phyloP scores from a whole-genome alignment of 64 coral and sea anemone genomes.

The Montipora cactus region DNA sequence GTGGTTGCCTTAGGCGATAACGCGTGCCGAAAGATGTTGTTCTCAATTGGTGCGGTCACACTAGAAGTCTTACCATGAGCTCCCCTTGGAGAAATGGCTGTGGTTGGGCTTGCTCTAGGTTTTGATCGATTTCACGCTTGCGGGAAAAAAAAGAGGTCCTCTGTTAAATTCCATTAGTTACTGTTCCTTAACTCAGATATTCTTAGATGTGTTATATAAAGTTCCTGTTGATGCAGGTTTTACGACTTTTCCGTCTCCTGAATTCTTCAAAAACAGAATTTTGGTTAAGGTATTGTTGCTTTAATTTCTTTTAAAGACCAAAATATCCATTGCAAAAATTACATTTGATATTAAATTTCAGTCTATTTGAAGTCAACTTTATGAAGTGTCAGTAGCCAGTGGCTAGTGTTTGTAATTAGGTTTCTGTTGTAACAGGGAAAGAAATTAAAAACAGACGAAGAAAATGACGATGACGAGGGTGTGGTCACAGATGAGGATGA shows the following conservation, averaged over 20 bases:
- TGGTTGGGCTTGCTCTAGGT: too few relatives aligned
- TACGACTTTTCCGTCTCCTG: slow-evolving; percentile 82
- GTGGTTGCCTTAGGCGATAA: too few relatives aligned
- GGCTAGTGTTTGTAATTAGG: too few relatives aligned
- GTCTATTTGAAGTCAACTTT: too few relatives aligned
- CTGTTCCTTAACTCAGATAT: slow-evolving; percentile 12
- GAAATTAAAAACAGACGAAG: slow-evolving; percentile 85
- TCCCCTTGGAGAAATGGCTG: too few relatives aligned
- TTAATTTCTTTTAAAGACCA: neutral
- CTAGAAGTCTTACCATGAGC: too few relatives aligned
- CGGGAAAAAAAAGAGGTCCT: neutral
- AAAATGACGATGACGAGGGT: slow-evolving; percentile 60
- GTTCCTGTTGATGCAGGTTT: slow-evolving; percentile 58
- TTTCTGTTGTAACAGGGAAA: slow-evolving; percentile 74
- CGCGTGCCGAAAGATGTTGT: too few relatives aligned
- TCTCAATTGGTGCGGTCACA: too few relatives aligned
- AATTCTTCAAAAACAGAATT: slow-evolving; percentile 91
- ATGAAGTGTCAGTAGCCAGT: neutral
- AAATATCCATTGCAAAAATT: too few relatives aligned
- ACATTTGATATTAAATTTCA: too few relatives aligned
- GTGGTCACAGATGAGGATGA: slow-evolving; percentile 97
- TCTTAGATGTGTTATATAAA: slow-evolving; percentile 78
- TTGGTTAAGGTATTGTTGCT: slow-evolving; percentile 80
- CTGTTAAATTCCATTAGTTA: neutral
- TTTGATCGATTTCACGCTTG: too few relatives aligned